A percentile compares a stretch with the other conserved stretches of the same genome.
These are phyloP conservation scores for Dasyornis broadbenti DNA, from an alignment of 2,113 vertebrate genomes.

Conservation along the genomic window DNA sequence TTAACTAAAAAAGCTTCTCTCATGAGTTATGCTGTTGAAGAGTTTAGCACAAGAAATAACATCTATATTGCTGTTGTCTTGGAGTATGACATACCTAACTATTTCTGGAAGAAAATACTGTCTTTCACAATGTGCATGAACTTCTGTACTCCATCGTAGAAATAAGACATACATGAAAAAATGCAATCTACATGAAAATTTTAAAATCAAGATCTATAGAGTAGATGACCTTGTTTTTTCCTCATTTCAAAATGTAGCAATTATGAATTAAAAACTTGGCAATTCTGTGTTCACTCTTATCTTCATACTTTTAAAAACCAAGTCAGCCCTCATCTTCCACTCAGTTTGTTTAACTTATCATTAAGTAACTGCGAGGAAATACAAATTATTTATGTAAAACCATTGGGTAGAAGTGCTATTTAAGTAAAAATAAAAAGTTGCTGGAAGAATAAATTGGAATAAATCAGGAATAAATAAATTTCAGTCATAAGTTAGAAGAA, in stretches of 20 bases:
- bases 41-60: neutral
- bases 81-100: neutral
- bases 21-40: neutral
- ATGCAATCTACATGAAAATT: neutral
- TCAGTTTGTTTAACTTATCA: neutral
- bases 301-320: neutral
- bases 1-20: neutral
- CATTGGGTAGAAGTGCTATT: neutral
- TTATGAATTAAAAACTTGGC: neutral
- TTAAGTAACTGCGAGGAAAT: neutral
- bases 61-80: neutral
- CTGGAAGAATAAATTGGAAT: neutral
- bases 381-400: neutral
- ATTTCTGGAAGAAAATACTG: neutral
- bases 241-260: neutral
- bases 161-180: neutral
- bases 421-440: neutral
- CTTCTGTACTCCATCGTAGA: neutral
- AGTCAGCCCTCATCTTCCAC: neutral
- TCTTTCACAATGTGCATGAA: neutral
- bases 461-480: neutral
- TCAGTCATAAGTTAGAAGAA: neutral
- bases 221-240: neutral
- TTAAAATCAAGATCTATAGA: neutral
- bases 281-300: neutral